Evolutionary conservation across 2,113 vertebrate species (phyloP), one percentile per base, ranked within the genome.

Genomic region (Caranx ignobilis): DNA sequence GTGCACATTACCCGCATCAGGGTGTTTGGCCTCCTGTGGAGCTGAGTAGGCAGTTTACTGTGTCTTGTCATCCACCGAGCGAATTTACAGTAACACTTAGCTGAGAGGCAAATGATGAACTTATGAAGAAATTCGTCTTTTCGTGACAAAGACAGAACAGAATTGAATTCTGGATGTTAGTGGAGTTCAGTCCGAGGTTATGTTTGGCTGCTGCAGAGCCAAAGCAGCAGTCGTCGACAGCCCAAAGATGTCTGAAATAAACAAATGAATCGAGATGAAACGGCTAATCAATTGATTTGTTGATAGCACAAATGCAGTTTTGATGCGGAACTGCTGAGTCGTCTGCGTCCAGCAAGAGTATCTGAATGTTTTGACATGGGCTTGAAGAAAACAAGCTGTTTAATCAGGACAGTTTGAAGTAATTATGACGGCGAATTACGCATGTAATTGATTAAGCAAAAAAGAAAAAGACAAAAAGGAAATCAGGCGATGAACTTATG

Each of bases 21-120:
- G 50, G 55, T 45, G 48, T 70, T 54, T 60, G 67, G 48, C 65
- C 5, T 68, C 48, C 56, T 45, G 6, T 56, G 15, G 64, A 16
- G 55, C 43, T 61, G 60, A 66, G 45, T 69, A 12, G 26, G 45
- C 26, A 34, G 34, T 41, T n/a, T 59, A 68, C 63, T 55, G 61
- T 54, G 54, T n/a, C 26, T 31, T 56, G 54, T 56, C 54, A 56
- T 6, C 54, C 19, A 11, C 2, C 21, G 19, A 10, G 18, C 21
- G 52, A 11, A 55, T 55, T 55, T 55, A 26, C 19, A 21, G 18
- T 11, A 26, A 11, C 11, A 9, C n/a, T 26, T 55, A 21, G 52
- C 19, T 55, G 52, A 11, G n/a, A 50, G 15, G 18, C 7, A 50
- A 50, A n/a, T 19, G 18, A 50, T 50, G 11, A 55, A 55, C 50